Conservation (phyloP, 2,888 invertebrate species). For the Andricus quercusramuli region DNA sequence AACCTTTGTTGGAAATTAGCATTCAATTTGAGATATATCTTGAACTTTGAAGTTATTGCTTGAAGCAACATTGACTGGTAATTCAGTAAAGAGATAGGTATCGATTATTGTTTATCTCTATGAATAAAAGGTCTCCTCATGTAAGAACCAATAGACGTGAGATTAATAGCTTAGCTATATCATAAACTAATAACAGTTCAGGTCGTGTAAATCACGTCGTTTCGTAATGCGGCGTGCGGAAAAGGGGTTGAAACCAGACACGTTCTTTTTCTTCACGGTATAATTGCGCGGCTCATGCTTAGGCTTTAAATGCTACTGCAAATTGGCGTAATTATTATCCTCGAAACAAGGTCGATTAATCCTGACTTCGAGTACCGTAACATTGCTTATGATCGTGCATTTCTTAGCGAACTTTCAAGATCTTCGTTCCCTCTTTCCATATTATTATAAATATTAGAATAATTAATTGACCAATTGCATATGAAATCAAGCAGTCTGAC, state of each 20-base stretch:
- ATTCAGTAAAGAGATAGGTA: constrained; percentile 22
- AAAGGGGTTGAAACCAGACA: constrained; percentile 40
- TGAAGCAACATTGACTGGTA: constrained; percentile 14
- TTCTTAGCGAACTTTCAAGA: constrained; percentile 15
- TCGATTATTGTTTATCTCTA: constrained; percentile 14
- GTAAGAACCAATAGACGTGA: constrained; percentile 33
- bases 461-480: too few relatives aligned
- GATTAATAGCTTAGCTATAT: constrained; percentile 30
- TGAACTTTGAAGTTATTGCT: background rate
- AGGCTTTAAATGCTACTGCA: constrained; percentile 34
- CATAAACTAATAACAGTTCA: constrained; percentile 39
- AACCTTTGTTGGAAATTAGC: background rate
- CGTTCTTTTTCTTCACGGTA: constrained; percentile 28
- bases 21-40: constrained; percentile 3
- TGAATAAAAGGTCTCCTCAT: constrained; percentile 32
- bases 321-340: constrained; percentile 36
- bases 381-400: background rate
- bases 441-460: background rate
- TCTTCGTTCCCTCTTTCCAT: background rate
- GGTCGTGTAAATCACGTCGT: constrained; percentile 32
- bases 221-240: constrained; percentile 30
- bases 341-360: constrained; percentile 38
- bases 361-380: constrained; percentile 16
- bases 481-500: too few relatives aligned
- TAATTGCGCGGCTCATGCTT: constrained; percentile 29